Evolutionary conservation across 64 coral and sea anemone genomes (phyloP), one percentile per base, ranked within the genome.

Genomic region (Porites australiensis): DNA sequence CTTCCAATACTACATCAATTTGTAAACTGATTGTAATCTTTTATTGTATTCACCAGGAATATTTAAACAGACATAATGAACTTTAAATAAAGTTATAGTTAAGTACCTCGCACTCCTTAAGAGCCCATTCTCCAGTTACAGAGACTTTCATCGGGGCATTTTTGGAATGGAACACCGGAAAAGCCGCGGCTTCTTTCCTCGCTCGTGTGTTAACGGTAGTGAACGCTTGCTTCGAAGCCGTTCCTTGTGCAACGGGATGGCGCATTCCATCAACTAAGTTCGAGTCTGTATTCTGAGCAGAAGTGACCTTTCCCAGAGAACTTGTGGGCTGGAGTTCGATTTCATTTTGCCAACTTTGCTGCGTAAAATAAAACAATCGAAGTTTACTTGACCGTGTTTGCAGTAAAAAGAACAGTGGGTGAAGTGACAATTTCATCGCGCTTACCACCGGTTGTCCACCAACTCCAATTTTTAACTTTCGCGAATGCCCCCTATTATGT

Each of bases 61-160:
- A n/a, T 82, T 72, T 47, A 52, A 12, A 79, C 71, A 78, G 12
- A 13, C 57, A 20, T 44, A 78, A 61, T 46, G 58, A 88, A 49
- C 44, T 8, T 14, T 64, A n/a, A 21, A 44, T 74, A 58, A 68
- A 74, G 67, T 50, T 18, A 55, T 65, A 21, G 13, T 19, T 51
- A 77, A 72, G 44, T 44, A 98, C 95, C 88, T 98, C 74, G 48
- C 95, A 98, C 81, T 94, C 92, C 87, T 94, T 92, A 8, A 98
- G 79, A 50, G 95, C 95, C 95, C 95, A 98, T 98, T 98, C 95
- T 4, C 95, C 95, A 76, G 81, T 98, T 27, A 98, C 95, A 64
- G 95, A 94, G 52, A 98, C 95, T 83, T 90, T 98, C 5, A 98
- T 70, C 3, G 95, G 95, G 8, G 92, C 88, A 64, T 98, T 94